Evolutionary conservation across 2,113 vertebrate species (phyloP).

Genomic region (Tylochromis polylepis): DNA sequence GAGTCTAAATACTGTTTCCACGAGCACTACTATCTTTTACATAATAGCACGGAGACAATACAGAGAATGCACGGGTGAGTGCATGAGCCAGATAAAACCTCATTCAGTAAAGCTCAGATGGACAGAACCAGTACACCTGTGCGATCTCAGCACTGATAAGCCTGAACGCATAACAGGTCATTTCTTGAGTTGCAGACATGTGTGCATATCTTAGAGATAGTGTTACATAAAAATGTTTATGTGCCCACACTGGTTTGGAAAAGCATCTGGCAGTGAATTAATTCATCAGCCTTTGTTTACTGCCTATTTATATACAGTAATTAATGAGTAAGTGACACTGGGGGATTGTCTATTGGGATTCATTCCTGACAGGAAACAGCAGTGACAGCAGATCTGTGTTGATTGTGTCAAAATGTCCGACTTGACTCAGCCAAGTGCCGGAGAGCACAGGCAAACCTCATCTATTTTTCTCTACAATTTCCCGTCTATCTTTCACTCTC

Average conservation of each 20-base stretch:
- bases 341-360: background rate
- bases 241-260: background rate
- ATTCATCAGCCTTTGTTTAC: background rate
- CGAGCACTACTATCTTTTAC: background rate
- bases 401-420: slow-evolving; percentile 11
- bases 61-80: background rate
- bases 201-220: background rate
- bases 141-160: background rate
- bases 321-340: background rate
- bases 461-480: background rate
- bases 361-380: background rate
- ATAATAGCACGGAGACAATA: background rate
- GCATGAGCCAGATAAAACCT: background rate
- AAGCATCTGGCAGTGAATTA: background rate
- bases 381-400: background rate
- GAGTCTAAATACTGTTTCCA: slow-evolving; percentile 3
- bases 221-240: background rate
- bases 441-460: background rate
- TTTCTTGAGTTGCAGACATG: background rate
- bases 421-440: background rate
- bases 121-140: background rate
- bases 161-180: background rate
- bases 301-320: background rate
- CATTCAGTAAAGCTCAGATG: background rate
- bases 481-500: background rate